These are phyloP conservation scores for Pseudochaenichthys georgianus DNA, from an alignment of 2,797 vertebrate species.

Conservation along the genomic window DNA sequence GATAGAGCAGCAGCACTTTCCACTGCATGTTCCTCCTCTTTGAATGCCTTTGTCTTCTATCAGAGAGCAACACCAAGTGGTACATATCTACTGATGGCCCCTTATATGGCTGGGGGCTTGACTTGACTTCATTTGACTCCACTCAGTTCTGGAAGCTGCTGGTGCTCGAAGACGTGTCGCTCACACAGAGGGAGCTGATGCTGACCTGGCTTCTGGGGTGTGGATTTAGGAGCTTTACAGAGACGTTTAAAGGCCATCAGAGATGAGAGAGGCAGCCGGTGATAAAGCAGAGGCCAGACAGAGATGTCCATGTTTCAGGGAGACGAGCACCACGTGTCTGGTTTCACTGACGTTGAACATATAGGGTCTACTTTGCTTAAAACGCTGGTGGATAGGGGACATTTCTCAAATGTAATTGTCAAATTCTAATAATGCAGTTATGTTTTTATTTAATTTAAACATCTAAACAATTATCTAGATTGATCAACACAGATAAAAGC, in stretches of 20 bases:
- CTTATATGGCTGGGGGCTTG: constrained; percentile 1
- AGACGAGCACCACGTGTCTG: not conserved
- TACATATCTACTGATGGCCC: not conserved
- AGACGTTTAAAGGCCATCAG: constrained; percentile 68
- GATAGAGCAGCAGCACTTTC: not conserved
- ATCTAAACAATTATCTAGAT: no score
- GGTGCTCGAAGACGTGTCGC: constrained; percentile 46
- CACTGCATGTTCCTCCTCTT: not conserved
- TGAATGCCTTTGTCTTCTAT: not conserved
- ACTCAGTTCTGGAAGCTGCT: constrained; percentile 38
- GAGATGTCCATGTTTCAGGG: constrained; percentile 41
- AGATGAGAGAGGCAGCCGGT: constrained; percentile 32
- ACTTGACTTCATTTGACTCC: constrained; percentile 30
- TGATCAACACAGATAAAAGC: no score
- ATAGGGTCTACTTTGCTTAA: no score
- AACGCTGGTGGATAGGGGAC: no score
- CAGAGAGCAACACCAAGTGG: not conserved
- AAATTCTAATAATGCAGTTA: no score
- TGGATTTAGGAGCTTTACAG: constrained; percentile 64
- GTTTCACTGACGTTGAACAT: no score
- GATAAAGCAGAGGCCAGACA: constrained; percentile 45
- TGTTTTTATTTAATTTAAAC: no score
- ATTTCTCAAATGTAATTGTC: no score
- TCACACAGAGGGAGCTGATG: constrained; percentile 34
- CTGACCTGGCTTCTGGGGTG: constrained; percentile 76